A percentile compares a stretch with the other conserved stretches of the same genome.
phyloP scores from a whole-genome alignment of 2,797 vertebrate genomes.

The Chaenodraco wilsoni region DNA sequence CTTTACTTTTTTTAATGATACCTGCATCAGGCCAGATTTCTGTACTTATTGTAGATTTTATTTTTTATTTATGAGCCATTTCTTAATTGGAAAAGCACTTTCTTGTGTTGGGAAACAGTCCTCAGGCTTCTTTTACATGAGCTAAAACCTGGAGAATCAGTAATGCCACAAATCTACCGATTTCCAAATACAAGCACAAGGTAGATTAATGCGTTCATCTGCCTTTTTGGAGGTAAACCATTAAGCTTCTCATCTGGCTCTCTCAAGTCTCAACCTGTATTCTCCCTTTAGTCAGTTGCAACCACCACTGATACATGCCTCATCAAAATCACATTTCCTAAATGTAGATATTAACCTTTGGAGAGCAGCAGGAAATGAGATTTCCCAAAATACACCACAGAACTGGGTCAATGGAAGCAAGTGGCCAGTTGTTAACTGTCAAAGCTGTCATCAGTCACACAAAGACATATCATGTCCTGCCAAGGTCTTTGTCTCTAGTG shows the following conservation, averaged over 20 bases:
- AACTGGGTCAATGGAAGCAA: constrained; percentile 68
- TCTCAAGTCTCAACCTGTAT: constrained; percentile 33
- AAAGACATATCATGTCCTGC: constrained; percentile 62
- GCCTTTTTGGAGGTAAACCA: constrained; percentile 20
- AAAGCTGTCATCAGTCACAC: constrained; percentile 66
- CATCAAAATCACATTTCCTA: constrained; percentile 75
- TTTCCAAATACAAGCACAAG: too few species aligned
- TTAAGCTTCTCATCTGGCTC: constrained; percentile 30
- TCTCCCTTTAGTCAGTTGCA: constrained; percentile 27
- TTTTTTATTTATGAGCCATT: too few species aligned
- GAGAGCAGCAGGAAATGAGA: constrained; percentile 72
- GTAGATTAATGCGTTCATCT: not conserved
- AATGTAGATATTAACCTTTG: constrained; percentile 77
- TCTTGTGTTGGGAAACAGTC: too few species aligned
- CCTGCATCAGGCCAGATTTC: too few species aligned
- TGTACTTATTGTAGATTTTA: too few species aligned
- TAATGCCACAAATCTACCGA: too few species aligned
- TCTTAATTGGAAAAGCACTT: too few species aligned
- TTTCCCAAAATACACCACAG: constrained; percentile 74
- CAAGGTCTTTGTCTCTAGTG: constrained; percentile 48
- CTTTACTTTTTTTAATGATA: too few species aligned
- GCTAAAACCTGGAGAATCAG: too few species aligned
- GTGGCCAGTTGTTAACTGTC: constrained; percentile 70
- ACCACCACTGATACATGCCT: constrained; percentile 61
- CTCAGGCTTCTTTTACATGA: too few species aligned